A percentile compares a stretch with the other conserved stretches of the same genome.
These are phyloP conservation scores for Opisthograptis luteolata DNA, from an alignment of 2,888 invertebrate genomes.

Conservation along the genomic window DNA sequence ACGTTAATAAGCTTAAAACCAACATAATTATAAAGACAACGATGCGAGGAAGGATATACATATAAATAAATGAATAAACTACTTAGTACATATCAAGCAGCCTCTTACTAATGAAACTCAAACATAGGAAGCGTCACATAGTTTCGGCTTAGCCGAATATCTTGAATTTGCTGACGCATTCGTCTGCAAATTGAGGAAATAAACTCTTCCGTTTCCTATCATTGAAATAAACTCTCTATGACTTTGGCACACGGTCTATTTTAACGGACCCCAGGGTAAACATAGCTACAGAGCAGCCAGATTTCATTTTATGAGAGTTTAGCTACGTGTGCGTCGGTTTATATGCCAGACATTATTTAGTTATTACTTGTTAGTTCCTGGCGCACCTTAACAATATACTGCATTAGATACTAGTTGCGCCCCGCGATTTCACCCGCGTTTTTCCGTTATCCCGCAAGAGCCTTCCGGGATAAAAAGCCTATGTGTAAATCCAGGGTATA, in stretches of 20 bases:
- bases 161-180: too few species aligned
- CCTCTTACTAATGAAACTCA: slow-evolving; percentile 2
- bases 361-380: slow-evolving; percentile 32
- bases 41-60: too few species aligned
- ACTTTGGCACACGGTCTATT: slow-evolving; percentile 4
- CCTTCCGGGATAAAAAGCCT: too few species aligned
- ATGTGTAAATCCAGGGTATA: too few species aligned
- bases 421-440: too few species aligned
- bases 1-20: too few species aligned
- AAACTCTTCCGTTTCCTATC: not conserved
- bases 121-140: slow-evolving; percentile 4
- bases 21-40: too few species aligned
- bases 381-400: slow-evolving; percentile 5
- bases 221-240: slow-evolving; percentile 2
- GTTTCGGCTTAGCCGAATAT: slow-evolving; percentile 7
- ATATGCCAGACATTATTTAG: slow-evolving; percentile 30
- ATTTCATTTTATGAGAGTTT: slow-evolving; percentile 36
- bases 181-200: slow-evolving; percentile 12
- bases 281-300: slow-evolving; percentile 20
- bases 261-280: not conserved
- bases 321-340: slow-evolving; percentile 32
- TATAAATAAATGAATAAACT: too few species aligned
- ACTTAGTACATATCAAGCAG: too few species aligned
- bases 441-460: too few species aligned
- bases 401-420: not conserved